Evolutionary conservation across 1,140 invertebrate genomes (phyloP), one percentile per base, ranked within the genome.

Genomic region (Chelonus insularis): DNA sequence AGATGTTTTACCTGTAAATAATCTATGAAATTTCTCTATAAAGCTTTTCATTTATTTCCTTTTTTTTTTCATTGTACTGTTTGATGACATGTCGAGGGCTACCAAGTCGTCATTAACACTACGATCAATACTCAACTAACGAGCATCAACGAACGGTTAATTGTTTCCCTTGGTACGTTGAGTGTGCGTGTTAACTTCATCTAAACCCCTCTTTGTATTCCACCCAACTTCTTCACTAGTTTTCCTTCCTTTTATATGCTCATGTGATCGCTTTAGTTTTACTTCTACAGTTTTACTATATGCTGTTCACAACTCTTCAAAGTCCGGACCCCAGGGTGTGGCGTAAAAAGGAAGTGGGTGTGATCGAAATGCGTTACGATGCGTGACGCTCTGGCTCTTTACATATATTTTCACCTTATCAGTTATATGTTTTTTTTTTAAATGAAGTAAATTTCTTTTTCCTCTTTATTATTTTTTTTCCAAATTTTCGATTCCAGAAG

Each of bases 341-440:
- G 79, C 77, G 67, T 78, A 79, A 81, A 78, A 77, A 80, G 79
- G 79, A 81, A 80, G 77, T 80, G 79, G 79, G 79, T 80, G 78
- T 81, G 78, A 78, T 73, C 75, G 74, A 70, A 43, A 68, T 72
- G 76, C 69, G 74, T 79, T 74, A 70, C 79, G 75, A 70, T 78
- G 79, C 78, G 76, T 79, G 77, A 80, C 78, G 73, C 68, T 69
- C 62, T 67, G 7, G 65, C 68, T 74, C 76, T 36, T 48, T 21
- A 41, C 14, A 12, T 29, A 29, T 29, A 29, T 29, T 29, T 29
- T 29, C 25, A 29, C 25, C 25, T 29, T 39, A 39, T 11, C 9
- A 39, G 12, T 36, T 29, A 11, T n/a, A 11, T 14, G 12, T 39
- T 8, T 11, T 39, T 39, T 39, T 14, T 39, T 34, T 1, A 34